These are phyloP conservation scores for Hycleus phaleratus DNA, from an alignment of 1,140 invertebrate genomes.

Conservation along the genomic window DNA sequence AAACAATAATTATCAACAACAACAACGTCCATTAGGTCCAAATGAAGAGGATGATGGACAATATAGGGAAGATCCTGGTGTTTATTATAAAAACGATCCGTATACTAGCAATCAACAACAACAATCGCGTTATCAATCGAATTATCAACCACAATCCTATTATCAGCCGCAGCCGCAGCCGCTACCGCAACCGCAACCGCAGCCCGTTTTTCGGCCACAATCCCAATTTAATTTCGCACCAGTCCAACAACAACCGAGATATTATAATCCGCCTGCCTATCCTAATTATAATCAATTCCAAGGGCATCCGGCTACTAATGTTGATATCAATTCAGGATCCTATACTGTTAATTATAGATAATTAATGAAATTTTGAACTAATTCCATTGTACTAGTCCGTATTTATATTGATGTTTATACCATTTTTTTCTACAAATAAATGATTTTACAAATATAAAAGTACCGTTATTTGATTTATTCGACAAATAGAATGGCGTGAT, in stretches of 20 bases:
- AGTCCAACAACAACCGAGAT: conserved; percentile 29
- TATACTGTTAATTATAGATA: conserved; percentile 57
- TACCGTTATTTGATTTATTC: too few relatives aligned
- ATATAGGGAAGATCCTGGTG: conserved; percentile 70
- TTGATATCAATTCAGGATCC: conserved; percentile 58
- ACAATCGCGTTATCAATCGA: conserved; percentile 21
- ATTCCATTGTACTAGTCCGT: conserved; percentile 3
- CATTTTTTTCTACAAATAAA: too few relatives aligned
- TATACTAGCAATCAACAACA: conserved; percentile 39
- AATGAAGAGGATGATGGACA: conserved; percentile 72
- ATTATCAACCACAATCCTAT: conserved; percentile 16
- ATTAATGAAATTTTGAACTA: conserved; percentile 1
- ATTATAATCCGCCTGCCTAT: conserved; percentile 30
- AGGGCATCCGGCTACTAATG: conserved; percentile 55
- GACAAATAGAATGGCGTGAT: too few relatives aligned
- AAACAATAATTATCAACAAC: conserved; percentile 42
- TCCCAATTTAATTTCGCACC: conserved; percentile 32
- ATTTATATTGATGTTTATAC: background rate
- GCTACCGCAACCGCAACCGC: conserved; percentile 20
- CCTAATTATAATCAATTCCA: conserved; percentile 39
- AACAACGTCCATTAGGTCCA: conserved; percentile 49
- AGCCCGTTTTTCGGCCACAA: conserved; percentile 15
- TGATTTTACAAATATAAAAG: too few relatives aligned
- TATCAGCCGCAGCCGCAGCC: conserved; percentile 14
- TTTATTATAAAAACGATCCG: conserved; percentile 66